Evolutionary conservation across 2,113 vertebrate genomes (phyloP), one percentile per base, ranked within the genome.

Genomic region (Vulpes vulpes): DNA sequence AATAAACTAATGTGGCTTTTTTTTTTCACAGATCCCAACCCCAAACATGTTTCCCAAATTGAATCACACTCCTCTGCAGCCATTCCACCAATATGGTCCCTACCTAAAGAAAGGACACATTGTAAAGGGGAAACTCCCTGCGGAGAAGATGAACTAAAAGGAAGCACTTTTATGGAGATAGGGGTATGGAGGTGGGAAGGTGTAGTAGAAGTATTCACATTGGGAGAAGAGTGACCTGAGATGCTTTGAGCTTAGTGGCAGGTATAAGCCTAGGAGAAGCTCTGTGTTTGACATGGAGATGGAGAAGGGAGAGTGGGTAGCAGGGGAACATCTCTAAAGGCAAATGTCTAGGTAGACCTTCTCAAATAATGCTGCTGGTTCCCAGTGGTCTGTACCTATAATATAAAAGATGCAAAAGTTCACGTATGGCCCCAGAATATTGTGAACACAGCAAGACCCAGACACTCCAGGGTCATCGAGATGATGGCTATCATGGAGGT

Each of bases 21-120:
- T 86, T 62, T 84, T 96, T 69, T 53, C 43, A 94, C 10, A 57
- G 73, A 73, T 79, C 57, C 25, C 89, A 89, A 94, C 32, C 53
- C 27, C 73, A 62, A 43, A 78, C 25, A 59, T 86, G 11, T 64
- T 71, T 64, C 20, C n/a, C 64, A 69, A 76, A 62, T 89, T 19
- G 17, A 78, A 9, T 94, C 20, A 55, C 64, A 89, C 55, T 62
- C 43, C 4, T 10, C 64, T 67, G 30, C 16, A 59, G 4, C 19
- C 6, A 32, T 89, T 69, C 59, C 16, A 55, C 3, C 27, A 43
- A 38, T 67, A 60, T 38, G 32, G 11, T 25, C 32, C 60, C n/a
- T 11, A 23, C 5, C n/a, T 80, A 60, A 64, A 85, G 93, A 88
- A 85, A 2, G 43, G 32, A 20, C 67, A 78, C 49, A 51, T 6